phyloP scores from a whole-genome alignment of 1,140 invertebrate genomes.

The Anastatus disparis region DNA sequence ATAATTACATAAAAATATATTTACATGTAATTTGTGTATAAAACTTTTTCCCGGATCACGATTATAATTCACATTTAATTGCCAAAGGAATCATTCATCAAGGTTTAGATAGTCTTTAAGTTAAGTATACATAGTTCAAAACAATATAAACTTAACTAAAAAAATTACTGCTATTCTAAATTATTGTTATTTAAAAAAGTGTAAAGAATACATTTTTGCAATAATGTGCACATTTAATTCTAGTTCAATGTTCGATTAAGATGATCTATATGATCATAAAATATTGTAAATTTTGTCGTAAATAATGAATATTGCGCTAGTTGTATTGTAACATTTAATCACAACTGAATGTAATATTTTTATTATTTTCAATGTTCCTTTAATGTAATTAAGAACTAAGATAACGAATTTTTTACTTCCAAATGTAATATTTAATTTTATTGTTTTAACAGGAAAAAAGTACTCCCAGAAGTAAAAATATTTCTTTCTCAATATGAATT shows the following conservation, averaged over 20 bases:
- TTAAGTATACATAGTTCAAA: too few species aligned
- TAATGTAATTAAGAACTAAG: neutral
- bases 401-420: neutral
- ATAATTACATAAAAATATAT: slow-evolving; percentile 1
- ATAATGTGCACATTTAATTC: neutral
- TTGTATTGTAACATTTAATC: neutral
- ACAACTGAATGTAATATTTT: neutral
- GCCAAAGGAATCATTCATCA: slow-evolving; percentile 5
- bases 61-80: slow-evolving; percentile 1
- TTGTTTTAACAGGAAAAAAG: neutral
- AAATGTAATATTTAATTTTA: neutral
- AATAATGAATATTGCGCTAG: neutral
- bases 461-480: neutral
- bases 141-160: too few species aligned
- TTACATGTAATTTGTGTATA: slow-evolving; percentile 8
- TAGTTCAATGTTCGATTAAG: neutral
- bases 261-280: neutral
- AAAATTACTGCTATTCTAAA: neutral
- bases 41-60: neutral
- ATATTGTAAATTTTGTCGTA: neutral
- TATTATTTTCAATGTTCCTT: neutral
- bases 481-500: neutral
- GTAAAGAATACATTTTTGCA: neutral
- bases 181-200: neutral
- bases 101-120: slow-evolving; percentile 16